These are phyloP conservation scores for Tragelaphus strepsiceros DNA, from an alignment of 2,113 vertebrate species.

Conservation along the genomic window DNA sequence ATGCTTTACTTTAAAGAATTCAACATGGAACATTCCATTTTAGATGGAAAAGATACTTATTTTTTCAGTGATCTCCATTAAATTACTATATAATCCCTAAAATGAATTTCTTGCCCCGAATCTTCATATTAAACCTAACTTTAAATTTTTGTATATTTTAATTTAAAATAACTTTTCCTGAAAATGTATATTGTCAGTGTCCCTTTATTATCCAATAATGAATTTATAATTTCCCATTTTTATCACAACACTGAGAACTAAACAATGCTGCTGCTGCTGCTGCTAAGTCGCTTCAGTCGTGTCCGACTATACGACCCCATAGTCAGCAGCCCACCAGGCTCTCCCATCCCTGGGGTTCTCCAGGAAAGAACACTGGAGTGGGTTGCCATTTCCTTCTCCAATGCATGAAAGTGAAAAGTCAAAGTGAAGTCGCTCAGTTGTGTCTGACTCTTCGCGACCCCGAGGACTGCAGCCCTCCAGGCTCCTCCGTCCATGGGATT, in stretches of 20 bases:
- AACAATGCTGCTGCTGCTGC: neutral
- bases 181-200: neutral
- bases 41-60: neutral
- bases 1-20: neutral
- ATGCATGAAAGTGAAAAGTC: no score
- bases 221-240: neutral
- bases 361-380: no score
- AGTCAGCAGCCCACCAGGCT: no score
- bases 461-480: no score
- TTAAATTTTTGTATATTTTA: neutral
- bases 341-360: no score
- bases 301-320: no score
- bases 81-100: neutral
- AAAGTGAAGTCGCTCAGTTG: no score
- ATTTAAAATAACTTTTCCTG: neutral
- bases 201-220: neutral
- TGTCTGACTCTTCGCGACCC: no score
- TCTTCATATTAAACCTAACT: neutral
- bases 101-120: neutral
- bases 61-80: neutral
- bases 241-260: neutral
- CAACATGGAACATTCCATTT: neutral
- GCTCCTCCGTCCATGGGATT: no score
- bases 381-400: no score
- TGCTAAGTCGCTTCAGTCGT: no score